Percentiles rank a stretch among this genome's conserved stretches.
These are phyloP conservation scores for Stenotaenia linearis DNA, from an alignment of 2,888 invertebrate genomes.

Conservation along the genomic window DNA sequence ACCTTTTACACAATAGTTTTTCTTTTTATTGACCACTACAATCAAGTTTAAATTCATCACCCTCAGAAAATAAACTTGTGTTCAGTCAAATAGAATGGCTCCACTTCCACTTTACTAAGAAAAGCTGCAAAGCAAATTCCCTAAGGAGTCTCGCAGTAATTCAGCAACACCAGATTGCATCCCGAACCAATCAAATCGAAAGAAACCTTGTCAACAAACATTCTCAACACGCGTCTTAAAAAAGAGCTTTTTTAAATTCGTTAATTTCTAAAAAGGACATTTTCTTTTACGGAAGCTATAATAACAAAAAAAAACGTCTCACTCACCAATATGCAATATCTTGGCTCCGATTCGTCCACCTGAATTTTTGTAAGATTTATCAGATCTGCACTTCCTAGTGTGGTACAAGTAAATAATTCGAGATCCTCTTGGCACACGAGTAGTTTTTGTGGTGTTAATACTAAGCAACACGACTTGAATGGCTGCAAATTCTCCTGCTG, in stretches of 20 bases:
- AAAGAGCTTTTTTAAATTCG: background rate
- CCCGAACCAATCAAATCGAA: background rate
- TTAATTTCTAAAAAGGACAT: background rate
- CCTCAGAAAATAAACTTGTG: background rate
- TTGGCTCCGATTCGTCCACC: background rate
- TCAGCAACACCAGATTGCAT: background rate
- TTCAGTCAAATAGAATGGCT: background rate
- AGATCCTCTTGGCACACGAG: conserved; percentile 17
- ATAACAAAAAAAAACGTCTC: conserved; percentile 17
- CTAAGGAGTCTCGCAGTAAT: background rate
- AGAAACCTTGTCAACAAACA: background rate
- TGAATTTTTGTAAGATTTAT: background rate
- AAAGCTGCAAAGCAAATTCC: background rate
- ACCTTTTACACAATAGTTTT: background rate
- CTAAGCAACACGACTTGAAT: background rate
- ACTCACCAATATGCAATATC: conserved; percentile 32
- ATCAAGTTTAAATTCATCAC: background rate
- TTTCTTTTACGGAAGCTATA: conserved; percentile 33
- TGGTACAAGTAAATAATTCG: background rate
- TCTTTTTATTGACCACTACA: background rate
- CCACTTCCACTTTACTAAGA: background rate
- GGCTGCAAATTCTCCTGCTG: background rate
- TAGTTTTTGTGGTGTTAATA: background rate
- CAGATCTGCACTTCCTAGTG: conserved; percentile 3
- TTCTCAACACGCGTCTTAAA: background rate